Evolutionary conservation across 2,797 vertebrate species (phyloP).

Genomic region (Toxotes lorentzi): DNA sequence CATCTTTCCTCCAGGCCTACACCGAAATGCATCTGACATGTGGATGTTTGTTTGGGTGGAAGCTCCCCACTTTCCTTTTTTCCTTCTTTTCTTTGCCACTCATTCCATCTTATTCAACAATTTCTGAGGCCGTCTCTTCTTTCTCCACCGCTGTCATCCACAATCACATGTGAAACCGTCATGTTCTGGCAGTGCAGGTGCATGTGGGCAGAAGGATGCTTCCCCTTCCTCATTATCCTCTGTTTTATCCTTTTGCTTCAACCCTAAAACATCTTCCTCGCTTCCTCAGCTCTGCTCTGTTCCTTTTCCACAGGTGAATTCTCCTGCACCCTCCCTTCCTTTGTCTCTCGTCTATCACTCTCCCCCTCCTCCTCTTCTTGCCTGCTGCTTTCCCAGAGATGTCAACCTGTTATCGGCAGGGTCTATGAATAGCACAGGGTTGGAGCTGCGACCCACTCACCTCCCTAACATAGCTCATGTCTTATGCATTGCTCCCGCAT

Average conservation of each 20-base stretch:
- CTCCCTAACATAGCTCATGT: constrained; percentile 71
- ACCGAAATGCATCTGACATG: constrained; percentile 11
- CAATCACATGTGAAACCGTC: constrained; percentile 39
- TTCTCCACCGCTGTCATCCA: constrained; percentile 44
- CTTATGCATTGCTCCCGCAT: constrained; percentile 67
- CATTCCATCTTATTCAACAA: constrained; percentile 27
- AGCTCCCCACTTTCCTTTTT: constrained; percentile 25
- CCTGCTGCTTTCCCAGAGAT: constrained; percentile 74
- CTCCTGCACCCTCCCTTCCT: constrained; percentile 59
- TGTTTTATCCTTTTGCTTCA: constrained; percentile 42
- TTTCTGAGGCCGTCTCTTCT: constrained; percentile 31
- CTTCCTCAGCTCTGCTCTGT: constrained; percentile 28
- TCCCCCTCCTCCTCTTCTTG: constrained; percentile 30
- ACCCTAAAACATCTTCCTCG: constrained; percentile 43
- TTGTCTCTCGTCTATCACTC: constrained; percentile 67
- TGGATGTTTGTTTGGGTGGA: constrained; percentile 33
- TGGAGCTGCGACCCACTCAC: constrained; percentile 73
- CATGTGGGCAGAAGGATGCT: constrained; percentile 51
- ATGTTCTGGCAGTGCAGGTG: constrained; percentile 37
- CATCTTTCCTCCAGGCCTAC: constrained; percentile 6
- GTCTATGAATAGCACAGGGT: constrained; percentile 79
- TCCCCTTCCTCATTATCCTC: constrained; percentile 51
- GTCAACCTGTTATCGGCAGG: constrained; percentile 79
- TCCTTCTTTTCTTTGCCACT: constrained; percentile 7
- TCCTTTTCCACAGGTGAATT: constrained; percentile 77